Conservation (phyloP, 2,888 invertebrate genomes). For the Thecophora atra region DNA sequence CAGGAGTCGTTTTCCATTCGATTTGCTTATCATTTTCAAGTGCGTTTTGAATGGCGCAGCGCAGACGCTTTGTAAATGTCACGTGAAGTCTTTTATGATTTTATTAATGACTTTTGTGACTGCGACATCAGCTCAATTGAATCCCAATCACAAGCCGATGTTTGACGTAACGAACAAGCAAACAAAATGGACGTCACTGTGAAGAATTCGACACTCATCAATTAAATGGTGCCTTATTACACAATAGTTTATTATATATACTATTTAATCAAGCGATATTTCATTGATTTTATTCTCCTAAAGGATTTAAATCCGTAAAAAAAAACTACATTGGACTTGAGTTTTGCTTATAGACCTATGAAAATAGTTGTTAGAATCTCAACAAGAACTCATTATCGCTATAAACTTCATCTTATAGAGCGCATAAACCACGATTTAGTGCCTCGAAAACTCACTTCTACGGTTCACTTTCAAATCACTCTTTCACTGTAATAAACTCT, state of each 20-base stretch:
- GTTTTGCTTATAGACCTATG: too few species aligned
- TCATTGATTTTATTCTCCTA: too few species aligned
- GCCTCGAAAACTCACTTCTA: too few species aligned
- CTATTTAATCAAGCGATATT: too few species aligned
- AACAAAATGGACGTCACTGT: background rate
- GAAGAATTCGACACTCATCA: background rate
- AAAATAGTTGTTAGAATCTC: too few species aligned
- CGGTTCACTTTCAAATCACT: too few species aligned
- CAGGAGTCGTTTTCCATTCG: background rate
- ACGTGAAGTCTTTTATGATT: slow-evolving; percentile 3
- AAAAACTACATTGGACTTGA: too few species aligned
- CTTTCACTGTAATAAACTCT: too few species aligned
- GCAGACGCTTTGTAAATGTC: background rate
- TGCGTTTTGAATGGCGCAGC: background rate
- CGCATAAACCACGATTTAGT: too few species aligned
- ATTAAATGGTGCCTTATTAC: background rate
- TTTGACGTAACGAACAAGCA: background rate
- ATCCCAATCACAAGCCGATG: background rate
- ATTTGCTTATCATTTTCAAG: background rate
- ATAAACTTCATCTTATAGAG: too few species aligned
- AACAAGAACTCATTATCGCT: too few species aligned
- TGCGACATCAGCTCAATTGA: background rate
- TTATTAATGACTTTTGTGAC: slow-evolving; percentile 5
- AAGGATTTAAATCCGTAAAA: too few species aligned
- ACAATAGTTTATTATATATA: background rate